These are phyloP conservation scores for Platysteira castanea DNA, from an alignment of 2,113 vertebrate species.

Conservation along the genomic window DNA sequence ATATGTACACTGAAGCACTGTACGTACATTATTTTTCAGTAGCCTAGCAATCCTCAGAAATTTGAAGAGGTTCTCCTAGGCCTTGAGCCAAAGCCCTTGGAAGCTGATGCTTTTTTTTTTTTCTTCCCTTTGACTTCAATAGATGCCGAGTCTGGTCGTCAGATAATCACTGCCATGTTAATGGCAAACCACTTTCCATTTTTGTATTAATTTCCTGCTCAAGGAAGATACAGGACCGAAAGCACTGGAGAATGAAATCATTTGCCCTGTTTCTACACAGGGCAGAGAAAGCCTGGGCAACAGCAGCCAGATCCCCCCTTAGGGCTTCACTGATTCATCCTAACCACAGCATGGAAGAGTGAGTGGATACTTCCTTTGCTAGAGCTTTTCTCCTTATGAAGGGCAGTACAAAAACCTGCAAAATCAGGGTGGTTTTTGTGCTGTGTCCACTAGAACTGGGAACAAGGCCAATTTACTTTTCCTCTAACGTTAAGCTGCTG, in stretches of 20 bases:
- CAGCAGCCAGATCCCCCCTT: background rate
- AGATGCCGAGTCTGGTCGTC: background rate
- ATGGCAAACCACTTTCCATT: constrained; percentile 42
- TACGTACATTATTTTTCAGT: constrained; percentile 64
- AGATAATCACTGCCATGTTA: constrained; percentile 40
- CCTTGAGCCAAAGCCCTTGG: constrained; percentile 60
- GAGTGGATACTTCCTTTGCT: background rate
- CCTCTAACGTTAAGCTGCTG: background rate
- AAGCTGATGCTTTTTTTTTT: constrained; percentile 16
- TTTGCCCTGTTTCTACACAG: background rate
- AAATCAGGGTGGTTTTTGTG: background rate
- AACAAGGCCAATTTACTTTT: background rate
- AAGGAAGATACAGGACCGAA: background rate
- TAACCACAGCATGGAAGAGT: background rate
- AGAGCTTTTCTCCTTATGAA: background rate
- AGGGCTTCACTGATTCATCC: background rate
- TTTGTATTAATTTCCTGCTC: constrained; percentile 25
- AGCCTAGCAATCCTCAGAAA: constrained; percentile 67
- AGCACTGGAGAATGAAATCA: background rate
- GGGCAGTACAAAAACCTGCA: background rate
- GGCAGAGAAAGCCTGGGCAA: background rate
- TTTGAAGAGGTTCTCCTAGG: constrained; percentile 63
- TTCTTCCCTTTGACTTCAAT: constrained; percentile 21
- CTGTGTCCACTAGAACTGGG: background rate
- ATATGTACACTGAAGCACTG: constrained; percentile 64